Conservation (phyloP, 2,113 vertebrate species). For the Menidia beryllina region DNA sequence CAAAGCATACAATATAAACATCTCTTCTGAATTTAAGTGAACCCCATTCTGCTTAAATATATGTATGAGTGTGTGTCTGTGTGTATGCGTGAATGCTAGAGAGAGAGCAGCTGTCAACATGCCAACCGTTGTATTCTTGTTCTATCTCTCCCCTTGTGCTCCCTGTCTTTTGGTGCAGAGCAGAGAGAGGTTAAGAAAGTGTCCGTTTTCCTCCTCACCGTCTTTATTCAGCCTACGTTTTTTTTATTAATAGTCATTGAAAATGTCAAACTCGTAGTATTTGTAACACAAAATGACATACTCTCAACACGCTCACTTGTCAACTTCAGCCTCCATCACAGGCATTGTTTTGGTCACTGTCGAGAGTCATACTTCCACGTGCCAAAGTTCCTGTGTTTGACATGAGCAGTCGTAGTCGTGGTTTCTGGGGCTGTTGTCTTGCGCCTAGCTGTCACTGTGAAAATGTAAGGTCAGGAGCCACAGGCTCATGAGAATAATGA, state of each 20-base stretch:
- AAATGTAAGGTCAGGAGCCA: constrained; percentile 31
- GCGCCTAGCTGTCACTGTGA: constrained; percentile 40
- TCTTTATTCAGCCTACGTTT: constrained; percentile 35
- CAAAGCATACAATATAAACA: background rate
- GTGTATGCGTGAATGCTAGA: background rate
- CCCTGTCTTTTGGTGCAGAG: constrained; percentile 46
- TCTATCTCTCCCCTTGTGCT: constrained; percentile 36
- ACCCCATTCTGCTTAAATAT: constrained; percentile 11
- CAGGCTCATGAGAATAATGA: constrained; percentile 21
- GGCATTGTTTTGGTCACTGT: background rate
- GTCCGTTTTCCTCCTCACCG: constrained; percentile 38
- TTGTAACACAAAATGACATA: constrained; percentile 12
- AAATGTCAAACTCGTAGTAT: constrained; percentile 22
- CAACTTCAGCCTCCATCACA: constrained; percentile 2
- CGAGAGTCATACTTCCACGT: constrained; percentile 16
- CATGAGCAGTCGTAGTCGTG: constrained; percentile 4
- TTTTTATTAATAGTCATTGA: constrained; percentile 14
- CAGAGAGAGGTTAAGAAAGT: constrained; percentile 46
- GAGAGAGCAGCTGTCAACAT: constrained; percentile 55
- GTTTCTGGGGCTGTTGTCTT: constrained; percentile 11
- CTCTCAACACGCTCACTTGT: constrained; percentile 36
- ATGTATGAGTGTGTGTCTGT: background rate
- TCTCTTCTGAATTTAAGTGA: constrained; percentile 28
- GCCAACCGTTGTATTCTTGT: constrained; percentile 43
- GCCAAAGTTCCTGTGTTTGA: constrained; percentile 26